Percentiles rank a stretch among this genome's conserved stretches.
Evolutionary conservation across 1,140 invertebrate genomes (phyloP).

Genomic region (Aethina tumida): DNA sequence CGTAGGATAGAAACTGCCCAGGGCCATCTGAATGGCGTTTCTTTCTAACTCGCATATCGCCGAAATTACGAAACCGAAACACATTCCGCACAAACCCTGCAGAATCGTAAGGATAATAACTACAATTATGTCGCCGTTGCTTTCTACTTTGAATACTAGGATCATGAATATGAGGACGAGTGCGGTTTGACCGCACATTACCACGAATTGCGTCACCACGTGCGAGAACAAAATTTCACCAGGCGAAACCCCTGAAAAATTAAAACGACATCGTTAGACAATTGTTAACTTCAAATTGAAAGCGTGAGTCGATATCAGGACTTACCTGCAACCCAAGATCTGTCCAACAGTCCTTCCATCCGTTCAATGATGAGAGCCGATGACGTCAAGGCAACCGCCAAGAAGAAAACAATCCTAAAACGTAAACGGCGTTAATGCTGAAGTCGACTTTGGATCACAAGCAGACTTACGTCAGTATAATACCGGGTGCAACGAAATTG

Average conservation of each 20-base stretch:
- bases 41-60: constrained; percentile 84
- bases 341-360: constrained; percentile 74
- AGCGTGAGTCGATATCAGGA: too few species aligned
- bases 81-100: constrained; percentile 89
- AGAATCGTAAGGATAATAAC: constrained; percentile 77
- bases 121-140: constrained; percentile 71
- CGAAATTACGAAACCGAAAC: constrained; percentile 89
- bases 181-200: constrained; percentile 85
- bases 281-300: constrained; percentile 37
- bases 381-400: constrained; percentile 86
- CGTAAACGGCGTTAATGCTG: constrained; percentile 9
- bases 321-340: constrained; percentile 65
- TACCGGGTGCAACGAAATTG: constrained; percentile 88
- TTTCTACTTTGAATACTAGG: constrained; percentile 76
- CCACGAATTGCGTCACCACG: constrained; percentile 84
- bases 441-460: too few species aligned
- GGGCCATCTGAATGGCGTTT: constrained; percentile 86
- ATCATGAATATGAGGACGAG: constrained; percentile 86
- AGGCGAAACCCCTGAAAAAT: constrained; percentile 63
- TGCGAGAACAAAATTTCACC: constrained; percentile 87
- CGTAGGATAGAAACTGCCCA: constrained; percentile 92
- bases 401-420: constrained; percentile 85
- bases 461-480: constrained; percentile 72
- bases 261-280: constrained; percentile 20
- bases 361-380: constrained; percentile 84